A percentile compares a stretch with the other conserved stretches of the same genome.
These are phyloP conservation scores for Stenichneumon culpator DNA, from an alignment of 2,888 invertebrate genomes.

Conservation along the genomic window DNA sequence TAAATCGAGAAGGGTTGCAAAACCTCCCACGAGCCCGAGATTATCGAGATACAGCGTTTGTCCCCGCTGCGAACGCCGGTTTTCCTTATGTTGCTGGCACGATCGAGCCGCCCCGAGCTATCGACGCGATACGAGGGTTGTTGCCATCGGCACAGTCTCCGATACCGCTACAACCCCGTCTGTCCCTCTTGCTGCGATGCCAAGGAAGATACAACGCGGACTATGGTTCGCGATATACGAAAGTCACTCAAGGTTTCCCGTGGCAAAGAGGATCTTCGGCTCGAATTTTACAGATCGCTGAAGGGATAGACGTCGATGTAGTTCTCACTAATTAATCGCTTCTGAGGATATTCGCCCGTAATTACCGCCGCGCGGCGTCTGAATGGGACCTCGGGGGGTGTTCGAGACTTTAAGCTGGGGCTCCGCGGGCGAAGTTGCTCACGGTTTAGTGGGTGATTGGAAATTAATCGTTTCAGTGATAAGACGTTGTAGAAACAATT, in stretches of 20 bases:
- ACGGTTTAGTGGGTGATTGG: neutral
- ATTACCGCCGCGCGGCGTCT: neutral
- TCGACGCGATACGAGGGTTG: conserved; percentile 64
- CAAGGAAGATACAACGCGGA: conserved; percentile 60
- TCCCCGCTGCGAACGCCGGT: neutral
- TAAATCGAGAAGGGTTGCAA: conserved; percentile 69
- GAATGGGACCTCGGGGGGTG: neutral
- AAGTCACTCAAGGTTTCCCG: conserved; percentile 64
- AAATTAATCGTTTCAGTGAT: neutral
- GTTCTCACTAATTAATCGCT: conserved; percentile 45
- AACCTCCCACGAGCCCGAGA: conserved; percentile 62
- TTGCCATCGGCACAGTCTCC: conserved; percentile 52
- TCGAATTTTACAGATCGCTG: conserved; percentile 31
- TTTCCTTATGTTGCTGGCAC: conserved; percentile 63
- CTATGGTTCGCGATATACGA: conserved; percentile 65
- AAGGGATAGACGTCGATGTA: conserved; percentile 30
- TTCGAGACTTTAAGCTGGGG: neutral
- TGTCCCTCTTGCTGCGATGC: conserved; percentile 31
- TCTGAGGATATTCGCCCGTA: neutral
- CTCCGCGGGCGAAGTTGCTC: neutral
- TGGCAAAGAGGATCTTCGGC: conserved; percentile 51
- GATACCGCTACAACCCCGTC: conserved; percentile 38
- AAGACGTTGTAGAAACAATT: neutral
- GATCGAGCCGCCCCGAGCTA: conserved; percentile 62
- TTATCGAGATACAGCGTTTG: conserved; percentile 50